Conservation (phyloP, 2,888 invertebrate genomes). For the Sesia bembeciformis region DNA sequence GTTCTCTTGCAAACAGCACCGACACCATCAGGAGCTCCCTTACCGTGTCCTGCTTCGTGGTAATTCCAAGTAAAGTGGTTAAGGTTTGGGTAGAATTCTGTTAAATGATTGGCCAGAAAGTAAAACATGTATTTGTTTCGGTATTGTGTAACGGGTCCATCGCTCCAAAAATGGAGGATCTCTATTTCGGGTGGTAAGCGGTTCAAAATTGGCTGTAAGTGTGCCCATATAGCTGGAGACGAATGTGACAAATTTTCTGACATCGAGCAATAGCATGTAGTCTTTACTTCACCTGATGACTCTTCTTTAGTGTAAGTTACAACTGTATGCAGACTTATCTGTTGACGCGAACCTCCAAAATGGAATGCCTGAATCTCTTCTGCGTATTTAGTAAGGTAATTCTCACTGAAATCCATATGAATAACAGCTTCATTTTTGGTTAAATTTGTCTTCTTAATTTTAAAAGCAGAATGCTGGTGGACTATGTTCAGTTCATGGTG, state of each 20-base stretch:
- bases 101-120: too few relatives aligned
- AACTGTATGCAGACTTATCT: slow-evolving; percentile 34
- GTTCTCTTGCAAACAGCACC: too few relatives aligned
- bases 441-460: slow-evolving; percentile 8
- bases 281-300: too few relatives aligned
- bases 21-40: too few relatives aligned
- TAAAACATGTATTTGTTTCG: slow-evolving; percentile 32
- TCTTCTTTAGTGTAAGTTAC: slow-evolving; percentile 21
- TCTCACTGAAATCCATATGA: slow-evolving; percentile 26
- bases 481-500: slow-evolving; percentile 14
- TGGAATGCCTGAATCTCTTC: slow-evolving; percentile 32
- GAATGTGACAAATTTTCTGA: slow-evolving; percentile 26
- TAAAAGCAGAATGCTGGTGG: slow-evolving; percentile 8
- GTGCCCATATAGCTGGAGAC: slow-evolving; percentile 31
- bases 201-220: slow-evolving; percentile 24
- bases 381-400: slow-evolving; percentile 16
- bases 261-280: slow-evolving; percentile 18
- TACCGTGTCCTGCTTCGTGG: too few relatives aligned
- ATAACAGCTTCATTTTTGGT: slow-evolving; percentile 7
- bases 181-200: slow-evolving; percentile 10
- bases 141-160: slow-evolving; percentile 27
- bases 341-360: slow-evolving; percentile 28
- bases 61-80: too few relatives aligned
- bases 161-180: slow-evolving; percentile 27
- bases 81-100: too few relatives aligned